Percentiles rank a stretch among this genome's conserved stretches.
Conservation (phyloP, 2,797 vertebrate species). For the Coendou prehensilis region DNA sequence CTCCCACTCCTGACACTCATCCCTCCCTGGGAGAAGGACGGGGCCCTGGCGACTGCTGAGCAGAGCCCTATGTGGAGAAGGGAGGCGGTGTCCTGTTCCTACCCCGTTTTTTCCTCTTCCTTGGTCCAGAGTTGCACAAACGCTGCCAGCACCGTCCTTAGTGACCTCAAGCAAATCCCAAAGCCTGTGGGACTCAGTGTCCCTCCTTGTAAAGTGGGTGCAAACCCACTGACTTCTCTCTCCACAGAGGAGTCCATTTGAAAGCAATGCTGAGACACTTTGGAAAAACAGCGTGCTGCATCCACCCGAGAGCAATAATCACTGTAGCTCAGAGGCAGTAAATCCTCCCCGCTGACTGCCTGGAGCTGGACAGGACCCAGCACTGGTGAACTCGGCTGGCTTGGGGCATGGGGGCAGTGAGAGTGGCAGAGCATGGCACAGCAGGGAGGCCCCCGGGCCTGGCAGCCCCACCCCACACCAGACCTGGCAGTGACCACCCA, state of each 20-base stretch:
- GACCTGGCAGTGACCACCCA: background rate
- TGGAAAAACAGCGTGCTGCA: slow-evolving; percentile 21
- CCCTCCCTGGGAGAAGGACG: background rate
- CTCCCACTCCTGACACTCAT: background rate
- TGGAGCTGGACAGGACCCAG: slow-evolving; percentile 54
- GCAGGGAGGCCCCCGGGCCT: background rate
- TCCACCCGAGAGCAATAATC: slow-evolving; percentile 71
- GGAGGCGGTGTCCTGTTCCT: background rate
- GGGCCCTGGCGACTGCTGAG: background rate
- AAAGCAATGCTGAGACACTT: background rate
- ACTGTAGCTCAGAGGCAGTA: slow-evolving; percentile 65
- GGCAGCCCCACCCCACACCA: background rate
- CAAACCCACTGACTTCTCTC: background rate
- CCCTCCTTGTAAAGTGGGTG: background rate
- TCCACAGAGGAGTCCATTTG: background rate
- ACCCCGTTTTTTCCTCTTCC: background rate
- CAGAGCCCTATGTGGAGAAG: background rate
- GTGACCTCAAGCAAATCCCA: background rate
- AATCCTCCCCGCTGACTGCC: slow-evolving; percentile 71
- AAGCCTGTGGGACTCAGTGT: background rate
- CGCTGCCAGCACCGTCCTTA: background rate
- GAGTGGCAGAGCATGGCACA: rapidly evolving
- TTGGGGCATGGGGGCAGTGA: rapidly evolving
- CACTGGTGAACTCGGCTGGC: background rate
- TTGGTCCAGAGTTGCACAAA: background rate